phyloP scores from a whole-genome alignment of 2,113 vertebrate genomes.

The Budorcas taxicolor region DNA sequence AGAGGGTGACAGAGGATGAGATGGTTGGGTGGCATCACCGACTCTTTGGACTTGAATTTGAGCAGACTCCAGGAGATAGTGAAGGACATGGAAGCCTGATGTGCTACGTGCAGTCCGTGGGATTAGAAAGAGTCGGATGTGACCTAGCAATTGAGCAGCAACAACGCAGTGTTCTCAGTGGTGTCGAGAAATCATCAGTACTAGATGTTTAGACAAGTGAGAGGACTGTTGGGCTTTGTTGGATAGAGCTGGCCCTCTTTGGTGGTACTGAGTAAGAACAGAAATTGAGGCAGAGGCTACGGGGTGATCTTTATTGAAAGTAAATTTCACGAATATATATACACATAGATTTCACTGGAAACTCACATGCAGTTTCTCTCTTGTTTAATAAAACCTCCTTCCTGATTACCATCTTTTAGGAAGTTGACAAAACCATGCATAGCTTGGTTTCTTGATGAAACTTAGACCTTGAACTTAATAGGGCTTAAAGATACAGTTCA shows the following conservation, averaged over 20 bases:
- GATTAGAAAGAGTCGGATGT: not conserved
- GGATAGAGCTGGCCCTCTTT: not conserved
- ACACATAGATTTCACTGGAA: not conserved
- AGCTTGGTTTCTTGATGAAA: not conserved
- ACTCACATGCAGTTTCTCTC: not conserved
- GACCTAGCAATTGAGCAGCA: not conserved
- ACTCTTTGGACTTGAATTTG: not conserved
- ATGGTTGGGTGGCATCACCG: not conserved
- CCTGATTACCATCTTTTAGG: not conserved
- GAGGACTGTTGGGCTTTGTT: not conserved
- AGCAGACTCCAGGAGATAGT: not conserved
- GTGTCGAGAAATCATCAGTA: not conserved
- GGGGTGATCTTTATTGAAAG: not conserved
- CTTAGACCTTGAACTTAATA: not conserved
- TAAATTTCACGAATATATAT: accelerated
- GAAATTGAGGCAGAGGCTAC: not conserved
- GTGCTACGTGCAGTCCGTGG: accelerated
- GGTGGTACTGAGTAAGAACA: not conserved
- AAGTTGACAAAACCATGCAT: not conserved
- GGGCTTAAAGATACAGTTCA: too few relatives aligned
- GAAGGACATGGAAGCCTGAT: not conserved
- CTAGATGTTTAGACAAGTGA: not conserved
- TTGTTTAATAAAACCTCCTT: not conserved
- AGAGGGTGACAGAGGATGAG: not conserved
- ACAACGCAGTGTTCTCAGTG: not conserved